Evolutionary conservation across 2,797 vertebrate species (phyloP).

Genomic region (Eulemur mongoz): DNA sequence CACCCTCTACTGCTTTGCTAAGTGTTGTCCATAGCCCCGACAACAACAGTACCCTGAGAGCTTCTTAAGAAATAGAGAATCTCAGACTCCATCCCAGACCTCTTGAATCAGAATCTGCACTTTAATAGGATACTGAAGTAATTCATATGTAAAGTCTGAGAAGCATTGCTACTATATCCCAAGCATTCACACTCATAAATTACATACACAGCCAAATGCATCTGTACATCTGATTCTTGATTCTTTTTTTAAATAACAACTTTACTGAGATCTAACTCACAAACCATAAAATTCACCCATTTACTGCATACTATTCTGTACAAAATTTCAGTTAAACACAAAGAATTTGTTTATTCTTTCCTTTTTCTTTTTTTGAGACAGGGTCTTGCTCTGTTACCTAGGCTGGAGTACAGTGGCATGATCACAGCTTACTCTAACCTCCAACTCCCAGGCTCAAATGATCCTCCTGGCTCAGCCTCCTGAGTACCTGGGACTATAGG

Average conservation of each 20-base stretch:
- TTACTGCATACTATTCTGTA: not conserved
- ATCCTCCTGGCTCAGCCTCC: no score
- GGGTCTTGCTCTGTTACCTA: no score
- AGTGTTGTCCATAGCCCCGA: not conserved
- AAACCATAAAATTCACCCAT: not conserved
- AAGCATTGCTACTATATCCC: not conserved
- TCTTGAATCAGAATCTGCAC: not conserved
- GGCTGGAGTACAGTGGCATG: no score
- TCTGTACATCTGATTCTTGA: not conserved
- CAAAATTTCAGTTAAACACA: not conserved
- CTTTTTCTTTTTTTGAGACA: no score
- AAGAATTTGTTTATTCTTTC: not conserved
- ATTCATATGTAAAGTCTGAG: not conserved
- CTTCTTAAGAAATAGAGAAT: constrained; percentile 10
- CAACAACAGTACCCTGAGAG: not conserved
- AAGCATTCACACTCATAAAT: not conserved
- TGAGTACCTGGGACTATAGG: no score
- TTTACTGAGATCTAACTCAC: not conserved
- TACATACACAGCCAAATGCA: not conserved
- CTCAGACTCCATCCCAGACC: not conserved
- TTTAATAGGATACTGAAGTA: not conserved
- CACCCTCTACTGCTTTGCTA: not conserved
- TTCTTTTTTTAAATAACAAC: not conserved
- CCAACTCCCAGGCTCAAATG: no score
- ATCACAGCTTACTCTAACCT: no score